phyloP scores from a whole-genome alignment of 2,797 vertebrate genomes.

The Darevskia mixta region DNA sequence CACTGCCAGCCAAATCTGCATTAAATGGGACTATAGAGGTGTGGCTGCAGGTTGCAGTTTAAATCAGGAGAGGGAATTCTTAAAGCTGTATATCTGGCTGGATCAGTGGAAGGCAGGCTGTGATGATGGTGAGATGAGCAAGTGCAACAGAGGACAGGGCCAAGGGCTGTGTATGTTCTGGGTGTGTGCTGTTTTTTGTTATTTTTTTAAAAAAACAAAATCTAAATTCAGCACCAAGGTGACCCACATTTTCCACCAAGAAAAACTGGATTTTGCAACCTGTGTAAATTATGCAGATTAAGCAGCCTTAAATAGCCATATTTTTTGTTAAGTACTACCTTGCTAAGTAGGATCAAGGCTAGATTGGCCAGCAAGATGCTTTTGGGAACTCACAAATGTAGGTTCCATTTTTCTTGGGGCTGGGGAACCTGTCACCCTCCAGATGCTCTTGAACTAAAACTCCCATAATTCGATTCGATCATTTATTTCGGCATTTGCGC shows the following conservation, averaged over 20 bases:
- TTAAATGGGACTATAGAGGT: too few species aligned
- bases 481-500: too few species aligned
- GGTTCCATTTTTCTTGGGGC: background rate
- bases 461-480: too few species aligned
- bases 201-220: too few species aligned
- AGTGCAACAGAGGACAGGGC: background rate
- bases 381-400: background rate
- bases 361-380: background rate
- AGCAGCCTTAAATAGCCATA: background rate
- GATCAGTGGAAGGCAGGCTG: background rate
- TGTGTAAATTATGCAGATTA: background rate
- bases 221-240: background rate
- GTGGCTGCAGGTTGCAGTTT: background rate
- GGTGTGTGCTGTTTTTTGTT: background rate
- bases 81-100: background rate
- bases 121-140: background rate
- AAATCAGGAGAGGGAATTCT: background rate
- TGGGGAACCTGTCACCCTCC: too few species aligned
- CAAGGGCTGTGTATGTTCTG: background rate
- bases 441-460: too few species aligned
- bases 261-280: background rate
- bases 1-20: too few species aligned
- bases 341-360: background rate
- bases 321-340: background rate
- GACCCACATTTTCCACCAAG: background rate